These are phyloP conservation scores for Malacosoma neustria DNA, from an alignment of 2,888 invertebrate genomes.

Conservation along the genomic window DNA sequence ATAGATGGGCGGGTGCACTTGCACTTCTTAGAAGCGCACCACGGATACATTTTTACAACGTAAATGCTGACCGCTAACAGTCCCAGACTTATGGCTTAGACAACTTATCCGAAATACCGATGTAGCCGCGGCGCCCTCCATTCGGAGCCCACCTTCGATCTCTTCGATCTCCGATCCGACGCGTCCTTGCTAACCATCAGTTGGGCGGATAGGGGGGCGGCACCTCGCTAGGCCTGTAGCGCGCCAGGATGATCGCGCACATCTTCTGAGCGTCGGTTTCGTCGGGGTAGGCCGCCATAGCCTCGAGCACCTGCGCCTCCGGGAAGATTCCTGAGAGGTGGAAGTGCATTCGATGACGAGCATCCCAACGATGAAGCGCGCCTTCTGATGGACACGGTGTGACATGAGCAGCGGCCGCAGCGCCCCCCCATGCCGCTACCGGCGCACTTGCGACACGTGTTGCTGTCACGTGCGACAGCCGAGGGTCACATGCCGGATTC, in stretches of 20 bases:
- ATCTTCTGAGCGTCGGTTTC: slow-evolving; percentile 93
- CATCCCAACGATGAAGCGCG: slow-evolving; percentile 75
- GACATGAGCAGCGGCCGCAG: slow-evolving; percentile 59
- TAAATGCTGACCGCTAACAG: not conserved
- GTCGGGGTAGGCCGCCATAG: slow-evolving; percentile 91
- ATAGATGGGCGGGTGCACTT: no score
- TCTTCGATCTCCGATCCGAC: slow-evolving; percentile 30
- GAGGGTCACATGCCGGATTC: slow-evolving; percentile 87
- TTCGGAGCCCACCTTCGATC: slow-evolving; percentile 7
- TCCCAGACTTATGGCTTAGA: no score
- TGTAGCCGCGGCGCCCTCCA: slow-evolving; percentile 1
- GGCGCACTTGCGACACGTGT: slow-evolving; percentile 80
- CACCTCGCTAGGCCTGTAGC: slow-evolving; percentile 74
- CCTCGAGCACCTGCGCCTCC: slow-evolving; percentile 90
- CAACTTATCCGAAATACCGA: not conserved
- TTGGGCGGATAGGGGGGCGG: slow-evolving; percentile 29
- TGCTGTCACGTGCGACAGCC: slow-evolving; percentile 74
- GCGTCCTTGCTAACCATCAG: slow-evolving; percentile 24
- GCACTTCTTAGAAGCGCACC: slow-evolving; percentile 55
- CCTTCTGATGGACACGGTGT: slow-evolving; percentile 58
- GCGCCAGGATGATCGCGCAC: slow-evolving; percentile 88
- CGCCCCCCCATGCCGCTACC: slow-evolving; percentile 80
- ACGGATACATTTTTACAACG: slow-evolving; percentile 10
- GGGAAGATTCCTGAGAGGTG: slow-evolving; percentile 95
- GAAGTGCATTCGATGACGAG: slow-evolving; percentile 86